These are phyloP conservation scores for Pseudopodoces humilis DNA, from an alignment of 2,113 vertebrate species.

Conservation along the genomic window DNA sequence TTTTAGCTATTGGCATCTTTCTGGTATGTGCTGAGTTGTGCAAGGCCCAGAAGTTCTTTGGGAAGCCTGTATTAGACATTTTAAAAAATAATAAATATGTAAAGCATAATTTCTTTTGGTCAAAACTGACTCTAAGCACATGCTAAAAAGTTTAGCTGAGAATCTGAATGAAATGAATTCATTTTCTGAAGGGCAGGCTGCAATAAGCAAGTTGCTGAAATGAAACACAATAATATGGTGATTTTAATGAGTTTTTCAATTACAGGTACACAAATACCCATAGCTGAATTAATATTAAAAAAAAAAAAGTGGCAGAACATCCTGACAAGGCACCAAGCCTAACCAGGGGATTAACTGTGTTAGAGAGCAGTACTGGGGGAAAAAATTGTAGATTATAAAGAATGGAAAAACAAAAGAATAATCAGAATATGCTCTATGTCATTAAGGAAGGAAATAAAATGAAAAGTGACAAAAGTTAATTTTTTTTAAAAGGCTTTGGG, in stretches of 20 bases:
- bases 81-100: background rate
- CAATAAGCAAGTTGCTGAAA: background rate
- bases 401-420: background rate
- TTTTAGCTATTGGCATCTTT: background rate
- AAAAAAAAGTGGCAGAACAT: background rate
- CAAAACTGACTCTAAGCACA: background rate
- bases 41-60: background rate
- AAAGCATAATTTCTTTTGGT: background rate
- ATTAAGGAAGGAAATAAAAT: background rate
- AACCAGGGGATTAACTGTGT: background rate
- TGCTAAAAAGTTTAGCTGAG: background rate
- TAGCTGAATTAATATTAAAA: background rate
- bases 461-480: background rate
- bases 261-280: background rate
- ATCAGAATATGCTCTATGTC: background rate
- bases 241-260: background rate
- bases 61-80: background rate
- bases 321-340: background rate
- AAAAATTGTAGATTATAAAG: background rate
- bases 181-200: background rate
- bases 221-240: background rate
- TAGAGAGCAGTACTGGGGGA: background rate
- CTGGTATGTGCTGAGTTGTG: background rate
- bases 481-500: background rate
- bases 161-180: background rate